These are phyloP conservation scores for Thera obeliscata DNA, from an alignment of 2,888 invertebrate genomes.

Conservation along the genomic window DNA sequence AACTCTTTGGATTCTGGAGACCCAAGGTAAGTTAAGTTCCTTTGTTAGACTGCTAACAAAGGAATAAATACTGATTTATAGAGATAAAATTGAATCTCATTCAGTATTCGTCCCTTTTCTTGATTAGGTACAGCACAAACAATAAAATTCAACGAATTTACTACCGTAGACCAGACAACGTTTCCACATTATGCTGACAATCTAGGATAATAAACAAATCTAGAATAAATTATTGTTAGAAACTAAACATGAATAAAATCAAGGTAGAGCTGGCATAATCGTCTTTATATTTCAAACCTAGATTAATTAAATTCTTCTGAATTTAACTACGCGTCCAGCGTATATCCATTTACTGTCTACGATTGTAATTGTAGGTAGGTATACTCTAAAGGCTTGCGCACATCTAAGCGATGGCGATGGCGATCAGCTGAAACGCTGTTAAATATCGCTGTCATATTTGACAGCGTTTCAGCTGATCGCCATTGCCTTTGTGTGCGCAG, in stretches of 20 bases:
- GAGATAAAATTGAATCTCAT: no score
- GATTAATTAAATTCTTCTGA: no score
- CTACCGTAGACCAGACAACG: background rate
- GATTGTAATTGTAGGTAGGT: no score
- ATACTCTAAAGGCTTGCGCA: no score
- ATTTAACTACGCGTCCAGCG: no score
- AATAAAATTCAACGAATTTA: background rate
- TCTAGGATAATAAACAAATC: background rate
- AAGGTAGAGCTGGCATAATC: background rate
- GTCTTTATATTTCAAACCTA: background rate
- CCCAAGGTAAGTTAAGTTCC: slow-evolving; percentile 63
- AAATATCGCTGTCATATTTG: no score
- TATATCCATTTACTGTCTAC: no score
- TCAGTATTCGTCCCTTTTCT: background rate
- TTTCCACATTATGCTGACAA: background rate
- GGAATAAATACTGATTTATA: no score
- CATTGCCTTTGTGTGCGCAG: no score
- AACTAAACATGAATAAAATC: background rate
- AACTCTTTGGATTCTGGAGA: slow-evolving; percentile 72
- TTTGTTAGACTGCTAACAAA: background rate
- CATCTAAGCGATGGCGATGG: no score
- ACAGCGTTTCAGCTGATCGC: no score
- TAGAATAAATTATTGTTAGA: background rate
- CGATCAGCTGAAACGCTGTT: no score
- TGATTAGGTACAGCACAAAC: background rate